Conservation (phyloP, 2,113 vertebrate genomes). For the Calonectris borealis region DNA sequence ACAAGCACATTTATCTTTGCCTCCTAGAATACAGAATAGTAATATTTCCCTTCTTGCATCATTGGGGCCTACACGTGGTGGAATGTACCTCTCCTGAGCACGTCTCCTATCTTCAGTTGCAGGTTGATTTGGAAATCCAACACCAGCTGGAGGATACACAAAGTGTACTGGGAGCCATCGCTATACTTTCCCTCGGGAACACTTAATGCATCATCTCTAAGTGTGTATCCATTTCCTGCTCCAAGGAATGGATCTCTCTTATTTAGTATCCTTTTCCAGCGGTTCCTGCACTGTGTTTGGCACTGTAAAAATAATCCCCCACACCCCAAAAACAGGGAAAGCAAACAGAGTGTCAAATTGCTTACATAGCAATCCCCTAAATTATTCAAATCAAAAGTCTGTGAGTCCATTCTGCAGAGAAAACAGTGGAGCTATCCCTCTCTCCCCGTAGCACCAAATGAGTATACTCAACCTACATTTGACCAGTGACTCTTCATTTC, state of each 20-base stretch:
- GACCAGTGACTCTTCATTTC: background rate
- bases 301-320: background rate
- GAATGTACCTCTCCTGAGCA: background rate
- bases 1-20: constrained; percentile 53
- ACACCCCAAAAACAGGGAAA: background rate
- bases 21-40: background rate
- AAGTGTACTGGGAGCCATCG: background rate
- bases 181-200: background rate
- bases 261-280: background rate
- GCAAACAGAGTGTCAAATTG: background rate
- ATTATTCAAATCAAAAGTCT: background rate
- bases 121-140: background rate
- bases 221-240: background rate
- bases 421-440: background rate
- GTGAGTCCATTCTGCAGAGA: background rate
- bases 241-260: background rate
- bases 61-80: background rate
- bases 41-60: background rate
- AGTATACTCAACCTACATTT: background rate
- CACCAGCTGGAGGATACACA: background rate
- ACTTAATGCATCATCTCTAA: background rate
- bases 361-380: background rate
- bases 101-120: background rate
- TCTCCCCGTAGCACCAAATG: background rate
- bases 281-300: background rate